These are phyloP conservation scores for Merodon equestris DNA, from an alignment of 2,888 invertebrate species.

Conservation along the genomic window DNA sequence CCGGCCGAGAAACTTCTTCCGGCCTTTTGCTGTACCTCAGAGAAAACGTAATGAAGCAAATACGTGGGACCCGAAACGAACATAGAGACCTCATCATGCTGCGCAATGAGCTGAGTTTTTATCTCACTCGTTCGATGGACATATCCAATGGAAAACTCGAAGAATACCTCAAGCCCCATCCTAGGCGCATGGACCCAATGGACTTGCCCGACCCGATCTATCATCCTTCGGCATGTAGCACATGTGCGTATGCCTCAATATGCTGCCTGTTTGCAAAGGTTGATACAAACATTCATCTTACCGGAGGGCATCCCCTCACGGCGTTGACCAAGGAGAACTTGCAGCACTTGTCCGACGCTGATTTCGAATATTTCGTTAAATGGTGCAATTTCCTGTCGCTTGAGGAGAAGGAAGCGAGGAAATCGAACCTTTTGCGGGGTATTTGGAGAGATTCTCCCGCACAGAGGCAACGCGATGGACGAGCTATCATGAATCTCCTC, in stretches of 20 bases:
- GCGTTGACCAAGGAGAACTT: slow-evolving; percentile 82
- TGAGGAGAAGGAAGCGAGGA: slow-evolving; percentile 81
- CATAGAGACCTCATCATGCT: slow-evolving; percentile 89
- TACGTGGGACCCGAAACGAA: slow-evolving; percentile 84
- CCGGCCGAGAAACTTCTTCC: slow-evolving; percentile 83
- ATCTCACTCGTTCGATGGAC: slow-evolving; percentile 78
- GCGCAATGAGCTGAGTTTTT: slow-evolving; percentile 89
- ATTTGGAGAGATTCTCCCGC: slow-evolving; percentile 77
- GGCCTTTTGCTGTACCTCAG: slow-evolving; percentile 92
- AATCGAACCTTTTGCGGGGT: slow-evolving; percentile 73
- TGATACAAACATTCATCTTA: slow-evolving; percentile 80
- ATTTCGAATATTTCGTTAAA: slow-evolving; percentile 89
- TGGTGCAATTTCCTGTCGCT: slow-evolving; percentile 88
- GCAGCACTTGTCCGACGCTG: slow-evolving; percentile 82
- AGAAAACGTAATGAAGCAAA: slow-evolving; percentile 86
- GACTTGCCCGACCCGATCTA: slow-evolving; percentile 89
- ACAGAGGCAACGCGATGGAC: slow-evolving; percentile 80
- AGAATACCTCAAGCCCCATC: slow-evolving; percentile 56
- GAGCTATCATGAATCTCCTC: slow-evolving; percentile 73
- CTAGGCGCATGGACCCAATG: slow-evolving; percentile 73
- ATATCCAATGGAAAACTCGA: slow-evolving; percentile 41
- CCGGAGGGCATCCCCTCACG: slow-evolving; percentile 82
- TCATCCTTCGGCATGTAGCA: slow-evolving; percentile 85
- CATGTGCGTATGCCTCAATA: slow-evolving; percentile 86
- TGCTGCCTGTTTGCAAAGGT: slow-evolving; percentile 87